These are phyloP conservation scores for Yponomeuta evonymella DNA, from an alignment of 2,888 invertebrate genomes.

Conservation along the genomic window DNA sequence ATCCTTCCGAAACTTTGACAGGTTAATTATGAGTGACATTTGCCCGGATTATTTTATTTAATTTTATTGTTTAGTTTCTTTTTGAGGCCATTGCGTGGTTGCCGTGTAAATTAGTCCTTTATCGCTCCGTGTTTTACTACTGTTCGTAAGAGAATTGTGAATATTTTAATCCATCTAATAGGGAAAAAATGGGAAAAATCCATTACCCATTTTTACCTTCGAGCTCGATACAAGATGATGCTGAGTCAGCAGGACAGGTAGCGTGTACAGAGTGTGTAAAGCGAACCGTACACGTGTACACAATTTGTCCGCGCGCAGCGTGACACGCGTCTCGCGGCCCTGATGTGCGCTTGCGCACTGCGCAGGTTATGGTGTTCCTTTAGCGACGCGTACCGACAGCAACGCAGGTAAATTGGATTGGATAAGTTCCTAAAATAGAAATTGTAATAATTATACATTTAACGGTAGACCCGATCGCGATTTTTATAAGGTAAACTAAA, in stretches of 20 bases:
- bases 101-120: conserved; percentile 74
- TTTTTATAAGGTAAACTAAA: too few species aligned
- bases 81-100: conserved; percentile 49
- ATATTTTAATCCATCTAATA: too few species aligned
- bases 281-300: conserved; percentile 3
- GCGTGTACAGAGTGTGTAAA: not conserved
- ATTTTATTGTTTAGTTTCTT: conserved; percentile 37
- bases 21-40: conserved; percentile 69
- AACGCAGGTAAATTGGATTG: not conserved
- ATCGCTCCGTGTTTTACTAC: conserved; percentile 44
- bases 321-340: not conserved
- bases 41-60: conserved; percentile 62
- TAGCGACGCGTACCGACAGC: not conserved
- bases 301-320: conserved; percentile 5
- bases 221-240: not conserved
- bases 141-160: too few species aligned
- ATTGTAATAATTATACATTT: too few species aligned
- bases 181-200: too few species aligned
- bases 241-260: not conserved
- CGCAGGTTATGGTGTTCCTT: not conserved
- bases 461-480: too few species aligned
- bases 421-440: too few species aligned
- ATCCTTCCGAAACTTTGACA: conserved; percentile 62
- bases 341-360: not conserved
- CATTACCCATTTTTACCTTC: too few species aligned